Conservation (phyloP, 2,113 vertebrate species). For the Macaca mulatta region DNA sequence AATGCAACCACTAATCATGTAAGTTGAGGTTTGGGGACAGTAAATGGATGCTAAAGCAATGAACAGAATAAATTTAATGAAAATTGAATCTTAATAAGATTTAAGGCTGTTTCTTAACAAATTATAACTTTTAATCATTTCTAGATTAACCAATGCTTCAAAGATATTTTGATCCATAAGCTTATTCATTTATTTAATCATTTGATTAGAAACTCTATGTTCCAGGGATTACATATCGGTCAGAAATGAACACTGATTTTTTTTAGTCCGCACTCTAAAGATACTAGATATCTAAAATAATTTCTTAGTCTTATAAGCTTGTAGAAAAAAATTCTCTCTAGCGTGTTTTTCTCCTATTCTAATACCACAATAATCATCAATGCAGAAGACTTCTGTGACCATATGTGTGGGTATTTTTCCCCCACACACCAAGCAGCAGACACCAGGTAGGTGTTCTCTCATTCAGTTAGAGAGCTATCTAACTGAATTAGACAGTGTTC, state of each 20-base stretch:
- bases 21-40: neutral
- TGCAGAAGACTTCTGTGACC: too few species aligned
- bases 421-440: too few species aligned
- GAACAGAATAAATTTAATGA: neutral
- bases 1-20: neutral
- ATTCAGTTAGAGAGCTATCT: too few species aligned
- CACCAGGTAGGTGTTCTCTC: too few species aligned
- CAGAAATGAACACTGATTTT: neutral
- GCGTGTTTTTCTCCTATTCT: too few species aligned
- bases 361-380: too few species aligned
- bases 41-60: neutral
- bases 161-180: neutral
- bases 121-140: neutral
- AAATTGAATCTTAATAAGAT: neutral
- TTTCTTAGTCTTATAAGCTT: neutral
- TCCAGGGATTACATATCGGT: neutral
- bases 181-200: neutral
- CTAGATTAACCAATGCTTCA: neutral
- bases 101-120: neutral
- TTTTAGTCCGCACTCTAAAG: neutral
- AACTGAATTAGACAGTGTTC: too few species aligned
- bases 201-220: neutral
- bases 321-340: too few species aligned
- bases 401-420: too few species aligned
- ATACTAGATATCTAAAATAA: neutral